Evolutionary conservation across 2,888 invertebrate genomes (phyloP).

Genomic region (Mythimna pallens): DNA sequence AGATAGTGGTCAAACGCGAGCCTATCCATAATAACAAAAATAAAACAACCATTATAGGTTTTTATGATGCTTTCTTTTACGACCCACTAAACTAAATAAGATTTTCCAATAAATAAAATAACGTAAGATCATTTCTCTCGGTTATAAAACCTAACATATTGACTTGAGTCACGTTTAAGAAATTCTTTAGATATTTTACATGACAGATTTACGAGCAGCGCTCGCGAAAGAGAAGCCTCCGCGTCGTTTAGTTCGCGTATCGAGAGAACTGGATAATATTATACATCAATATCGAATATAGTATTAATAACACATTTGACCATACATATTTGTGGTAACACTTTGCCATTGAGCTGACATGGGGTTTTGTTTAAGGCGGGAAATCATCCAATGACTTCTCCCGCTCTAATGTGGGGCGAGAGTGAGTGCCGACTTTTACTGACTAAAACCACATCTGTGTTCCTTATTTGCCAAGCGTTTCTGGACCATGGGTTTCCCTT

Average conservation of each 20-base stretch:
- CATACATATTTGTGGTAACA: not conserved
- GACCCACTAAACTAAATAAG: not conserved
- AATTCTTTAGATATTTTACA: conserved; percentile 8
- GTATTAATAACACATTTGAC: not conserved
- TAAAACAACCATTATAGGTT: too few relatives aligned
- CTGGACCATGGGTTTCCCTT: too few relatives aligned
- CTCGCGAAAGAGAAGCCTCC: not conserved
- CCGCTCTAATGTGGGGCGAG: too few relatives aligned
- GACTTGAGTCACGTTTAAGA: not conserved
- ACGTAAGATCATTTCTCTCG: not conserved
- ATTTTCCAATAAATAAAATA: not conserved
- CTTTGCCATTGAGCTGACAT: too few relatives aligned
- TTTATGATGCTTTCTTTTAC: not conserved
- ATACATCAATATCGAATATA: conserved; percentile 2
- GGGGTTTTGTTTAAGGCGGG: too few relatives aligned
- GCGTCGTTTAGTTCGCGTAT: conserved; percentile 17
- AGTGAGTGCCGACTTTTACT: too few relatives aligned
- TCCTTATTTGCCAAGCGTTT: too few relatives aligned
- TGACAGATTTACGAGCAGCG: conserved; percentile 24
- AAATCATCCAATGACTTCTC: too few relatives aligned
- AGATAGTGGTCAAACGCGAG: too few relatives aligned
- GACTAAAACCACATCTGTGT: too few relatives aligned
- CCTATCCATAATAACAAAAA: too few relatives aligned
- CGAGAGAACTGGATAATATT: conserved; percentile 6
- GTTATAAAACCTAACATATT: conserved; percentile 26